phyloP scores from a whole-genome alignment of 2,113 vertebrate genomes.

The Nothocercus julius region DNA sequence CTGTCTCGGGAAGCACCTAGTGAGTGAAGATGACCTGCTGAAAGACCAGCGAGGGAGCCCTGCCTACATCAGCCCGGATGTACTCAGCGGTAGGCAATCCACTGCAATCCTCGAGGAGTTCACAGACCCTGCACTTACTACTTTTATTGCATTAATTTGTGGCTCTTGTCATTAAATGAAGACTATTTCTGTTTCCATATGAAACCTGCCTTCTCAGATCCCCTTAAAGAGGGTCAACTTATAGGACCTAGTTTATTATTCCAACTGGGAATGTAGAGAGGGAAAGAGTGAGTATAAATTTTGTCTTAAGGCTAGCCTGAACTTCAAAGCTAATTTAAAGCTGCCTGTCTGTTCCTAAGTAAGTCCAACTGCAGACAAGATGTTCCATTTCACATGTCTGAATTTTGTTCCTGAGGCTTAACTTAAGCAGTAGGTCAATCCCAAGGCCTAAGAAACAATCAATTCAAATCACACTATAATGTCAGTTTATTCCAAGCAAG shows the following conservation, averaged over 20 bases:
- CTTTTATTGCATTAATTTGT: fast-evolving
- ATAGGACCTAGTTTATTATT: neutral
- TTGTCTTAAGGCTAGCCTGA: neutral
- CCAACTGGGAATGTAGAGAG: neutral
- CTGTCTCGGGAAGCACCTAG: conserved; percentile 98
- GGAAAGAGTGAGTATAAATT: neutral
- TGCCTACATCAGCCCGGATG: conserved; percentile 97
- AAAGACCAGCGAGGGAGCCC: conserved; percentile 99
- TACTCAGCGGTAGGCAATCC: conserved; percentile 88
- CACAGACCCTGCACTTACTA: fast-evolving
- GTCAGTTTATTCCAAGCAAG: neutral
- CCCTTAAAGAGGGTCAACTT: neutral
- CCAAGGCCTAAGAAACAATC: neutral
- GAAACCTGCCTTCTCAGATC: neutral
- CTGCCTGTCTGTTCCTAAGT: neutral
- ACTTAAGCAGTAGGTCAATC: conserved; percentile 5
- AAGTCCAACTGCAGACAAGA: neutral
- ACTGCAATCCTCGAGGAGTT: neutral
- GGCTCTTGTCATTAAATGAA: neutral
- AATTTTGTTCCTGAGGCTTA: neutral
- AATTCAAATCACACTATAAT: neutral
- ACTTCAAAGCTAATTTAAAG: neutral
- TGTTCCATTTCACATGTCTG: neutral
- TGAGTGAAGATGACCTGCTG: conserved; percentile 96
- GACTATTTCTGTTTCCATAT: neutral